Conservation (phyloP, 30 jellyfish, hydroid and myxozoan genomes). For the Chironex yamaguchii region DNA sequence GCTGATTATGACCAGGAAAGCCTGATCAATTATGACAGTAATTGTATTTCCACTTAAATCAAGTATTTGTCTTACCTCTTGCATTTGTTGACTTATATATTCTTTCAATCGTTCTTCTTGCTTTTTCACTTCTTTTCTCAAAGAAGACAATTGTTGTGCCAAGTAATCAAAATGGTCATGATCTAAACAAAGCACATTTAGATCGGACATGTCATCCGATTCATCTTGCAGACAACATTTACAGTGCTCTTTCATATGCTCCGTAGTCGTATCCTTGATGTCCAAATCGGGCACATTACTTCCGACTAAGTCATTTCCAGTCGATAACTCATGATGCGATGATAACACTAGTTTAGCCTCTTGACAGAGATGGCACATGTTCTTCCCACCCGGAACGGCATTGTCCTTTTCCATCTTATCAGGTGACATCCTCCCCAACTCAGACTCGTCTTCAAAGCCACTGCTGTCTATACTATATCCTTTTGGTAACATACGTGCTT, state of each 20-base stretch:
- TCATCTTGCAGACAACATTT: not conserved
- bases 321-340: not conserved
- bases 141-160: conserved; percentile 74
- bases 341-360: conserved; percentile 21
- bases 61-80: conserved; percentile 78
- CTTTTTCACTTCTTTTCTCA: conserved; percentile 68
- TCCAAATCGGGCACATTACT: not conserved
- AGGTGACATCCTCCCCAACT: conserved; percentile 22
- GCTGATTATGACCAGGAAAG: no score
- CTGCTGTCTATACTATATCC: conserved; percentile 94
- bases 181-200: conserved; percentile 17
- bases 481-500: conserved; percentile 1
- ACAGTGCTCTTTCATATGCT: not conserved
- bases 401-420: conserved; percentile 16
- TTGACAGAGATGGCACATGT: not conserved
- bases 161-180: conserved; percentile 73
- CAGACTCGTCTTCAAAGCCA: conserved; percentile 96
- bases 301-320: not conserved
- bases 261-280: not conserved
- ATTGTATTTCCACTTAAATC: no score
- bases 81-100: conserved; percentile 56
- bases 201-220: not conserved
- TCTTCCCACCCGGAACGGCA: not conserved
- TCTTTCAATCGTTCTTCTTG: conserved; percentile 61
- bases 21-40: no score